Conservation (phyloP, 2,113 vertebrate species). For the Excalfactoria chinensis region DNA sequence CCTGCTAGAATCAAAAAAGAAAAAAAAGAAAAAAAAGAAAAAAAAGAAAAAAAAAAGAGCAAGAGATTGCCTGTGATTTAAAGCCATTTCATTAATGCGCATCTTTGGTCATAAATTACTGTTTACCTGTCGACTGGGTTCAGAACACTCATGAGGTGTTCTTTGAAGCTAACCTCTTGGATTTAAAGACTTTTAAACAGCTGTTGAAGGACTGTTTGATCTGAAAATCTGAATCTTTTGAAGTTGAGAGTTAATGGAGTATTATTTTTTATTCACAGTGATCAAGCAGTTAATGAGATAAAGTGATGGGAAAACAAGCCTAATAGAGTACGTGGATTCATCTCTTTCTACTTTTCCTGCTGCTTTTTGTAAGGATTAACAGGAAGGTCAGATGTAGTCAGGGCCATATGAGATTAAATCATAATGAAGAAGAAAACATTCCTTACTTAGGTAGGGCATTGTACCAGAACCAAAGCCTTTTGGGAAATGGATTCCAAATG, state of each 20-base stretch:
- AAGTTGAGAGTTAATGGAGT: conserved; percentile 78
- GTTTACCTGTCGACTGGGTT: conserved; percentile 78
- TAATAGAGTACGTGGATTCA: conserved; percentile 67
- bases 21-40: conserved; percentile 6
- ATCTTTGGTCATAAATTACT: conserved; percentile 79
- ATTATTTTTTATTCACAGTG: conserved; percentile 75
- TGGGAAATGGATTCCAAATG: not conserved
- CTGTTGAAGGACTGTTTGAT: conserved; percentile 79
- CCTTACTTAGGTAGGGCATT: not conserved
- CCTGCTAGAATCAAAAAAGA: conserved; percentile 10
- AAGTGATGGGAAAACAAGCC: conserved; percentile 71
- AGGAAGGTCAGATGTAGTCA: conserved; percentile 55
- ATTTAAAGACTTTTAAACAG: conserved; percentile 77
- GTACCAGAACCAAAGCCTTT: conserved; percentile 16
- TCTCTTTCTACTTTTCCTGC: conserved; percentile 53
- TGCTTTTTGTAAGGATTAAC: conserved; percentile 60
- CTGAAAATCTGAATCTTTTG: conserved; percentile 76
- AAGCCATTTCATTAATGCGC: conserved; percentile 51
- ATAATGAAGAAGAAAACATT: conserved; percentile 65
- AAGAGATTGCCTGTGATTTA: conserved; percentile 3
- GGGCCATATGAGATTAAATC: conserved; percentile 58
- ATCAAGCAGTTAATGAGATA: conserved; percentile 83
- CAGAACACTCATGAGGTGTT: conserved; percentile 76
- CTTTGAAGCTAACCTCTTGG: conserved; percentile 81
- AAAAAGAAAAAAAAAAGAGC: not conserved